Conservation (phyloP, 2,113 vertebrate genomes). For the Rhinolophus ferrumequinum region DNA sequence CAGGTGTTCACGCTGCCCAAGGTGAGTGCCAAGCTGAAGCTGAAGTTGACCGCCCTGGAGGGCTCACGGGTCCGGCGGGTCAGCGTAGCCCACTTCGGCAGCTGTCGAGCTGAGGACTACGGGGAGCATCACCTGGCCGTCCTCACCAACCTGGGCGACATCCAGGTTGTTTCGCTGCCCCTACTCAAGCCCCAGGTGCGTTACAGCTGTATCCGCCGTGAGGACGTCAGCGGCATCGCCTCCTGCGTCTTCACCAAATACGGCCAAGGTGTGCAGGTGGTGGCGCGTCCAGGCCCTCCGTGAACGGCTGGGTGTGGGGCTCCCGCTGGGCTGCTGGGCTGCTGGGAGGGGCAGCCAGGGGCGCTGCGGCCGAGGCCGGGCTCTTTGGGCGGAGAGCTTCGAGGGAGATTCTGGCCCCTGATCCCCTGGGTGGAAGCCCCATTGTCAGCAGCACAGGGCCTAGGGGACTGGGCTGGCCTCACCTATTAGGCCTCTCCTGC, state of each 20-base stretch:
- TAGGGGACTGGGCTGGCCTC: not conserved
- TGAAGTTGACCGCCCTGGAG: slow-evolving; percentile 96
- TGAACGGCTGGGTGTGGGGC: accelerated
- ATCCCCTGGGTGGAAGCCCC: not conserved
- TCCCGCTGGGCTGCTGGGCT: accelerated
- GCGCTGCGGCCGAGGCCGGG: not conserved
- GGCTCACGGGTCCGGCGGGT: slow-evolving; percentile 95
- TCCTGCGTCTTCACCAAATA: slow-evolving; percentile 98
- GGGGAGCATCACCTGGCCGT: slow-evolving; percentile 93
- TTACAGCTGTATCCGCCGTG: slow-evolving; percentile 95
- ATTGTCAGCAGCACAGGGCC: accelerated
- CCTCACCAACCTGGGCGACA: slow-evolving; percentile 96
- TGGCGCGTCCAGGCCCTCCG: accelerated
- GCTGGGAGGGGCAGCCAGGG: not conserved
- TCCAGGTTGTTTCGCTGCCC: slow-evolving; percentile 95
- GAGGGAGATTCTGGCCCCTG: not conserved
- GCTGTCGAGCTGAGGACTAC: slow-evolving; percentile 91
- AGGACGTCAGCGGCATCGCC: slow-evolving; percentile 97
- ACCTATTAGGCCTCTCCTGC: not conserved
- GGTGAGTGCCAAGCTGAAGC: slow-evolving; percentile 95
- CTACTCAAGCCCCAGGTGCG: slow-evolving; percentile 95
- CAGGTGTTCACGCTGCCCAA: slow-evolving; percentile 97
- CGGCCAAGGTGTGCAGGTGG: slow-evolving; percentile 91
- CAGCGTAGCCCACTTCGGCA: slow-evolving; percentile 92
- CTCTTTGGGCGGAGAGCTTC: not conserved